A percentile compares a stretch with the other conserved stretches of the same genome.
These are phyloP conservation scores for Lagodon rhomboides DNA, from an alignment of 2,797 vertebrate species.

Conservation along the genomic window DNA sequence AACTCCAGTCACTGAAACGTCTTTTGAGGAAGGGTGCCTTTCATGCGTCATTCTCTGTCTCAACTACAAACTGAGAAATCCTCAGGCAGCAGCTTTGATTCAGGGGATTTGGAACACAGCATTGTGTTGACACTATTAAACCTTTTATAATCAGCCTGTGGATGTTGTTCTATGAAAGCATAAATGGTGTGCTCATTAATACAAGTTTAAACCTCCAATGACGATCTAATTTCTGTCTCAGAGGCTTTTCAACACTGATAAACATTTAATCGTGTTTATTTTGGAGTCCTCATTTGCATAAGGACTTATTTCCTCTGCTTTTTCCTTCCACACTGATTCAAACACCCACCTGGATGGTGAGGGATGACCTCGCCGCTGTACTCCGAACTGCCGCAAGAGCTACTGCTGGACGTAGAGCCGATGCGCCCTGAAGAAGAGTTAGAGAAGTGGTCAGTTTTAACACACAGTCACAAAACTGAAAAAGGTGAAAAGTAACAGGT, in stretches of 20 bases:
- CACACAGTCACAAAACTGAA: neutral
- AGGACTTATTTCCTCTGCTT: too few species aligned
- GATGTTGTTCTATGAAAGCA: too few species aligned
- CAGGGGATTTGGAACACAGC: neutral
- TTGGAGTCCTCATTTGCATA: too few species aligned
- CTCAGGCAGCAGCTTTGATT: neutral
- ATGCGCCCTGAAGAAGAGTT: slow-evolving; percentile 89
- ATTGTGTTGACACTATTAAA: neutral
- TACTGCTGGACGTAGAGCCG: slow-evolving; percentile 94
- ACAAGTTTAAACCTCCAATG: neutral
- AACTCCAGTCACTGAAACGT: neutral
- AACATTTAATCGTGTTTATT: neutral
- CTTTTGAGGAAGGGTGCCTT: too few species aligned
- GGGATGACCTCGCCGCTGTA: slow-evolving; percentile 92
- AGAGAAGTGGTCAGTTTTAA: neutral
- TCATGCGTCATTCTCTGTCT: accelerated
- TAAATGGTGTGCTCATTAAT: neutral
- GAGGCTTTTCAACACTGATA: neutral
- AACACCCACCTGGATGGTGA: slow-evolving; percentile 89
- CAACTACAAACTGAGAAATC: neutral
- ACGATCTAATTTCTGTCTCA: neutral
- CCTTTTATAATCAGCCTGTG: too few species aligned
- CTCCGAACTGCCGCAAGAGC: slow-evolving; percentile 94
- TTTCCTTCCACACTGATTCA: neutral
- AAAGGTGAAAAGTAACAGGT: neutral